Evolutionary conservation across 2,888 invertebrate genomes (phyloP), one percentile per base, ranked within the genome.

Genomic region (Electrophaes corylata): DNA sequence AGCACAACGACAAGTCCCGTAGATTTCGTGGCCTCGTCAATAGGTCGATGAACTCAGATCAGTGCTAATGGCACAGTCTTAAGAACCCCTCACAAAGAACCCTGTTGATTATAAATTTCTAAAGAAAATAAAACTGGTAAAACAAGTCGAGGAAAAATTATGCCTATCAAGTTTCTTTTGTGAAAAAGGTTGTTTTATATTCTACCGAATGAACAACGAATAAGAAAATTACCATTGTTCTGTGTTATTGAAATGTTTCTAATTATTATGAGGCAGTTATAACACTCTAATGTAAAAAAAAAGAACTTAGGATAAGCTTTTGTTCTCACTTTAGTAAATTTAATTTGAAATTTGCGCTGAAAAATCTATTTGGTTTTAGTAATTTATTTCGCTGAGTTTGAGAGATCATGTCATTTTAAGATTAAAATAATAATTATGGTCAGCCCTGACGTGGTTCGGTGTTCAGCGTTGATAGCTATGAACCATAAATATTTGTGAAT

Each of bases 151-250:
- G 29, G 48, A 43, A 55, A 54, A 49, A 45, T 50, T 45, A 51
- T 31, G 18, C 44, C 50, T 35, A 52, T 44, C 33, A 57, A 43
- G 45, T 57, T 35, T 56, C 44, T 45, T 56, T 49, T 56, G 56
- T 56, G 11, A 20, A 14, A 40, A 50, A 49, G 23, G 23, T 40
- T 53, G 46, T 54, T 54, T 54, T 48, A 35, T 41, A 47, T 41
- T 41, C 33, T 14, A 23, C 39, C n/a, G 50, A 57, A 46, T 50
- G 50, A 50, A 57, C 29, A 46, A 10, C 1, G 16, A 45, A 31
- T 20, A 40, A 20, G 39, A n/a, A 59, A 47, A 58, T 41, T 29
- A 29, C 33, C 29, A 55, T 49, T 45, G 51, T 40, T 51, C 11
- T 41, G 29, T 19, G 18, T 41, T 41, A 50, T 44, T 48, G 41